phyloP scores from a whole-genome alignment of 2,113 vertebrate species.

The Lepidothrix coronata region DNA sequence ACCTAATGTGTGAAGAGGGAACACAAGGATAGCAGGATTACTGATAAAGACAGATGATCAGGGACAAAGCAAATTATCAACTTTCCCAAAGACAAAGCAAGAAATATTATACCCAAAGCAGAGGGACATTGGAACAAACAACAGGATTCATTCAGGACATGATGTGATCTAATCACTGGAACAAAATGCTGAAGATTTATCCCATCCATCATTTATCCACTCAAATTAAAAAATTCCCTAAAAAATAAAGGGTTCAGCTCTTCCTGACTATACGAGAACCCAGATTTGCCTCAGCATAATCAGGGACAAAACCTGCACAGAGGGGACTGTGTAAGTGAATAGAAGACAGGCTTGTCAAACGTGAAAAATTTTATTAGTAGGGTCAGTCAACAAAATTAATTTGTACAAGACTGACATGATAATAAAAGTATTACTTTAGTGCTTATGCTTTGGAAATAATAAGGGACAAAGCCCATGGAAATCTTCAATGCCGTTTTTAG shows the following conservation, averaged over 20 bases:
- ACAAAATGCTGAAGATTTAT: neutral
- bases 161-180: neutral
- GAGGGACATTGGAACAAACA: neutral
- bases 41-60: neutral
- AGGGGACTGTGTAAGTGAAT: neutral
- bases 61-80: neutral
- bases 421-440: neutral
- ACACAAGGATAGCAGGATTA: neutral
- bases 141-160: neutral
- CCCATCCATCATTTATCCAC: neutral
- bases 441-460: neutral
- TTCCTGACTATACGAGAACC: neutral
- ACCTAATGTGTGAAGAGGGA: neutral
- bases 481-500: constrained; percentile 25
- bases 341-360: neutral
- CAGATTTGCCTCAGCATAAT: neutral
- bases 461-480: constrained; percentile 25
- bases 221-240: neutral
- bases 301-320: neutral
- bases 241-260: neutral
- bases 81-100: neutral
- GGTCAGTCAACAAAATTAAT: neutral
- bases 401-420: neutral
- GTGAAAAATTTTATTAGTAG: neutral
- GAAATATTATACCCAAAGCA: neutral